These are phyloP conservation scores for Ambastaia sidthimunki DNA, from an alignment of 2,797 vertebrate genomes.

Conservation along the genomic window DNA sequence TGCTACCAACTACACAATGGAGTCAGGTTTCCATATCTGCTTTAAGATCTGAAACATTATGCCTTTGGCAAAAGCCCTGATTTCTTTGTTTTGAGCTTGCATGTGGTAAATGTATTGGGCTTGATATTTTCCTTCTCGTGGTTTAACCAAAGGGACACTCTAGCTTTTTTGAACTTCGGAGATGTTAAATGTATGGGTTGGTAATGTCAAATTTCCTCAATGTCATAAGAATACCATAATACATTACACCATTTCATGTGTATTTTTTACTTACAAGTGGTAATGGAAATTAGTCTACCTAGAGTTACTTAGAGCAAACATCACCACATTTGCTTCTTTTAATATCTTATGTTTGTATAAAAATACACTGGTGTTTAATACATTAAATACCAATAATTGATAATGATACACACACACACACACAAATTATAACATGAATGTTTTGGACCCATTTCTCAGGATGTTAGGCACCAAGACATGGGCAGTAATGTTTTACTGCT, in stretches of 20 bases:
- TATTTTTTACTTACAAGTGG: slow-evolving; percentile 1
- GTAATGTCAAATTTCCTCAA: slow-evolving; percentile 71
- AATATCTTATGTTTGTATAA: too few species aligned
- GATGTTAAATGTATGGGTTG: slow-evolving; percentile 65
- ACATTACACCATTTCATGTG: slow-evolving; percentile 21
- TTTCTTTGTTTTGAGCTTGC: slow-evolving; percentile 70
- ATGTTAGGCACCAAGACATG: slow-evolving; percentile 56
- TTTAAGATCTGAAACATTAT: slow-evolving; percentile 66
- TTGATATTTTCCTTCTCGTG: slow-evolving; percentile 62
- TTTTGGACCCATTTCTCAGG: slow-evolving; percentile 30
- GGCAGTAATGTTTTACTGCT: slow-evolving; percentile 67
- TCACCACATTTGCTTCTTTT: neutral
- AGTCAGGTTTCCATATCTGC: slow-evolving; percentile 62
- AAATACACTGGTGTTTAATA: too few species aligned
- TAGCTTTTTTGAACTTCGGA: slow-evolving; percentile 53
- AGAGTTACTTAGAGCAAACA: neutral
- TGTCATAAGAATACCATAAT: slow-evolving; percentile 15
- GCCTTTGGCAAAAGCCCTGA: slow-evolving; percentile 72
- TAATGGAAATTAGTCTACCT: slow-evolving; percentile 9
- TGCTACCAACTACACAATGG: slow-evolving; percentile 19
- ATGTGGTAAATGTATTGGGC: slow-evolving; percentile 67
- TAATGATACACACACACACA: too few species aligned
- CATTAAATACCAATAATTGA: too few species aligned
- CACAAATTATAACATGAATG: neutral
- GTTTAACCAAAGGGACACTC: slow-evolving; percentile 71